Conservation (phyloP, 2,888 invertebrate genomes). For the Polymixis lichenea region DNA sequence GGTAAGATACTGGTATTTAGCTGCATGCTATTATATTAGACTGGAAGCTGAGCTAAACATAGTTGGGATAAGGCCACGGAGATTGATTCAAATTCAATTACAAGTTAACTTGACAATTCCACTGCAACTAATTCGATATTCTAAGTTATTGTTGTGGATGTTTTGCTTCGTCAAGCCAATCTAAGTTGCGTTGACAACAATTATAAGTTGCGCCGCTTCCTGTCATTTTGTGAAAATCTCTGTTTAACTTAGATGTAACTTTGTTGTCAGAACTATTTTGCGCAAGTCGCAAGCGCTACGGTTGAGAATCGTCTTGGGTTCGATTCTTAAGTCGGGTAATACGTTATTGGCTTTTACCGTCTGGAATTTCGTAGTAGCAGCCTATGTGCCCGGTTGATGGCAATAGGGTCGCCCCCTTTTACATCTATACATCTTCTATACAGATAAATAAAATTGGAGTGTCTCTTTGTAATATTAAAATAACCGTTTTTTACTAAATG, state of each 20-base stretch:
- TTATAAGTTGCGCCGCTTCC: constrained; percentile 75
- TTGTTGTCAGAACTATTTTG: constrained; percentile 44
- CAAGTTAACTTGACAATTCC: constrained; percentile 49
- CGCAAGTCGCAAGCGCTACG: neutral
- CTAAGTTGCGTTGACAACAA: constrained; percentile 82
- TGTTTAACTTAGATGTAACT: constrained; percentile 68
- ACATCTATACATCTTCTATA: no score
- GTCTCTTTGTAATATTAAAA: no score
- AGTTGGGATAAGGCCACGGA: neutral
- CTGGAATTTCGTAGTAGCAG: neutral
- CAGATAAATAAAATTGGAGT: no score
- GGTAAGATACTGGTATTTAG: neutral
- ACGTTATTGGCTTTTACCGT: neutral
- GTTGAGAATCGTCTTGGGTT: neutral
- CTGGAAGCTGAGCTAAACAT: neutral
- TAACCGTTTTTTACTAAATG: no score
- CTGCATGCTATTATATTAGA: neutral
- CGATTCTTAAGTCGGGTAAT: neutral
- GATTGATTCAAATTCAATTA: constrained; percentile 16
- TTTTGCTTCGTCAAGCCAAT: constrained; percentile 80
- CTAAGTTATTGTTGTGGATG: constrained; percentile 75
- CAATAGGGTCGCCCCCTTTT: neutral
- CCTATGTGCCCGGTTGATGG: neutral
- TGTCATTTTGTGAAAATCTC: constrained; percentile 75
- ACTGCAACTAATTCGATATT: constrained; percentile 59